Evolutionary conservation across 2,888 invertebrate genomes (phyloP), one percentile per base, ranked within the genome.

Genomic region (Chelonus formosanus): DNA sequence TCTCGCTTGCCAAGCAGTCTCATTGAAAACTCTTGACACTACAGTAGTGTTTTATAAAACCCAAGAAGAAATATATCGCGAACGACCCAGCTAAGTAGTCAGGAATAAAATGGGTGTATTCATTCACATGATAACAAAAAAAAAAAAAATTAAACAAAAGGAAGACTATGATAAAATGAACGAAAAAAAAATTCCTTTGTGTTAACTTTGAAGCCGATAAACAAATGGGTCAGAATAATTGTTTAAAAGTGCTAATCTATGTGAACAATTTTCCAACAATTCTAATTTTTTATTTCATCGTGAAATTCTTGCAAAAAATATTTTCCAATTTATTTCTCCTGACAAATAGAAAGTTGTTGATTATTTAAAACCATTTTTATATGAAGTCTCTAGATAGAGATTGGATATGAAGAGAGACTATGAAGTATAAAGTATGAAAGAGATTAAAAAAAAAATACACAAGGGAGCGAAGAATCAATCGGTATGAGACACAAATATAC

Each of bases 11-110:
- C 40, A 67, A 68, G 69, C 68, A 71, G 61, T 71, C 67, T 70
- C 71, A 71, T 71, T 67, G 67, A 68, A 70, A 68, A 68, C 67
- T 66, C 71, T 71, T 62, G 67, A 70, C 68, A 67, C 64, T 56
- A 40, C 6, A 40, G 40, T 40, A 40, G 40, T 40, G 40, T 40
- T 40, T 40, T 40, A 6, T 40, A 40, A 40, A 40, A 40, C 40
- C 6, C 40, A 6, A 5, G 40, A 40, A 40, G 40, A 40, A 40
- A 40, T 40, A 40, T 40, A 31, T 53, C 45, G 66, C 61, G 59
- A 55, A 65, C 47, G 54, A 44, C 56, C 54, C 50, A 53, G 35
- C 32, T 32, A 8, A 4, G n/a, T 3, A 3, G 34, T 35, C 3
- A 8, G 3, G n/a, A 8, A 53, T 32, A 53, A 35, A 53, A 34